Evolutionary conservation across 1,140 invertebrate species (phyloP), one percentile per base, ranked within the genome.

Genomic region (Episyrphus balteatus): DNA sequence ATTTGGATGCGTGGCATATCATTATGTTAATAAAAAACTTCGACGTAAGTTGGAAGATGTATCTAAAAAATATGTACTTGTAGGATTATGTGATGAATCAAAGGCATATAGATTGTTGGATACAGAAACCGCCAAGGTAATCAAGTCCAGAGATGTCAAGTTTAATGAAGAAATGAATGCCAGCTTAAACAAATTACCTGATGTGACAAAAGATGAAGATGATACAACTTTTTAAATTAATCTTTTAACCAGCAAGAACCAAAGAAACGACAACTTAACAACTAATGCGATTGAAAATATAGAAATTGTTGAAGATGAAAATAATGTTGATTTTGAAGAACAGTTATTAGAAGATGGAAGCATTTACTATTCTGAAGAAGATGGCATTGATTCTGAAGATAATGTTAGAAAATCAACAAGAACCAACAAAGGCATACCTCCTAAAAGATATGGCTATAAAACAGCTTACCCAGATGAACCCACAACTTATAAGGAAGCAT

Each of bases 1-100:
- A 9, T 70, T 67, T 55, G 65, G 63, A 15, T 17, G 3, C 33
- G 33, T 26, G 32, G 38, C 32, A 26, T 48, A 26, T 42, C 9
- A 11, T 1, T 19, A 33, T 5, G 32, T 41, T 13, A 41, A 41
- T 18, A 42, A 48, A 21, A 11, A 42, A 26, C 26, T 17, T 5
- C 30, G 40, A 18, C n/a, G 15, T n/a, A 48, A 48, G 15, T 42
- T 48, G 12, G 46, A 48, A 13, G 18, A 48, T 1, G 33, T 33
- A 34, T 12, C 39, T 11, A 17, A 42, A 6, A 42, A 48, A 42
- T 42, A 30, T 15, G 13, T 14, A 12, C 21, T 48, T n/a, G 46
- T 48, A 9, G 39, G 46, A 6, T 48, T 33, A 26, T 42, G 9
- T 11, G 33, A 42, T 7, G 31, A 42, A 26, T 48, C 46, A 6